Conservation (phyloP, 2,797 vertebrate genomes). For the Tolypeutes matacus region DNA sequence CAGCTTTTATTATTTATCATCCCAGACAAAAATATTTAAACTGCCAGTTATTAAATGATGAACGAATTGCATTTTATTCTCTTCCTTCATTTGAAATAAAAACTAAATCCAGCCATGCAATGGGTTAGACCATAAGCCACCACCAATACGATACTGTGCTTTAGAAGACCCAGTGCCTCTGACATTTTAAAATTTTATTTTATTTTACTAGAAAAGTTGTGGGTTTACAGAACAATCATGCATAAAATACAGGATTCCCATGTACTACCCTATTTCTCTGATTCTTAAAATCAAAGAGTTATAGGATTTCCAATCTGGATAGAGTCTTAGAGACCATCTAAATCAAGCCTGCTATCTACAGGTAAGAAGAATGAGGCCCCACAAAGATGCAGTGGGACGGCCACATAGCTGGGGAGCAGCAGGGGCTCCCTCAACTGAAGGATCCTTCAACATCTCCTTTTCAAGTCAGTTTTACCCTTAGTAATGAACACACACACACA, state of each 20-base stretch:
- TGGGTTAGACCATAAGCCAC: not conserved
- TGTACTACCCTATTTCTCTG: too few relatives aligned
- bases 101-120: not conserved
- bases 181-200: too few relatives aligned
- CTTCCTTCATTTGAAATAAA: conserved; percentile 27
- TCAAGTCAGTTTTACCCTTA: not conserved
- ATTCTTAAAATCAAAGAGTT: not conserved
- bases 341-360: not conserved
- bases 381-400: not conserved
- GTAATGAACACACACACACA: not conserved
- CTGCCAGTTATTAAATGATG: not conserved
- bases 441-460: not conserved
- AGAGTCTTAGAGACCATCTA: not conserved
- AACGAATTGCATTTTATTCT: not conserved
- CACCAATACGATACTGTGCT: not conserved
- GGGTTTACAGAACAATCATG: too few relatives aligned
- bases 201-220: too few relatives aligned
- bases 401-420: not conserved
- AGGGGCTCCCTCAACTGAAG: not conserved
- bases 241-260: too few relatives aligned
- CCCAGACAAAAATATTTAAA: conserved; percentile 21
- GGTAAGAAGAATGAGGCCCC: not conserved
- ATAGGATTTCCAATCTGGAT: not conserved
- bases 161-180: not conserved
- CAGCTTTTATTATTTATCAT: not conserved